A percentile compares a stretch with the other conserved stretches of the same genome.
These are phyloP conservation scores for Drosophila teissieri DNA, from an alignment of 1,140 invertebrate species.

Conservation along the genomic window DNA sequence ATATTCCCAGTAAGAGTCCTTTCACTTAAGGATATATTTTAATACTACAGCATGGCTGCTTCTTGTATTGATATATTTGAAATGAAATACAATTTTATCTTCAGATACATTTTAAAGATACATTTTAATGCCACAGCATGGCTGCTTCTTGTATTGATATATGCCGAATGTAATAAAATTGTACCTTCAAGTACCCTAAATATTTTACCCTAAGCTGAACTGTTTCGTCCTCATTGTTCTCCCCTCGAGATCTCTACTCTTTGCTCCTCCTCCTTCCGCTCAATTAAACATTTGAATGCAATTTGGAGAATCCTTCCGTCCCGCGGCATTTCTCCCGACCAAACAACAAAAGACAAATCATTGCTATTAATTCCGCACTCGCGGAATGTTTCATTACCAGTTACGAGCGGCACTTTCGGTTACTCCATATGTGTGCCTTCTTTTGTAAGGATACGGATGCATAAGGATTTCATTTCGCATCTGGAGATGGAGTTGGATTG, in stretches of 20 bases:
- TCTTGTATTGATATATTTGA: neutral
- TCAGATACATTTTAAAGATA: too few species aligned
- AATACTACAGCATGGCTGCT: neutral
- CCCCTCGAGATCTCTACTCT: neutral
- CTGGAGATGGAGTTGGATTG: slow-evolving; percentile 1
- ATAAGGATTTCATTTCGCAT: slow-evolving; percentile 15
- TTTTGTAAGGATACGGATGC: slow-evolving; percentile 16
- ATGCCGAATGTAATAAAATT: neutral
- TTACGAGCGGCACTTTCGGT: slow-evolving; percentile 28
- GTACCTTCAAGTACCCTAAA: slow-evolving; percentile 12
- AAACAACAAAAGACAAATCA: slow-evolving; percentile 82
- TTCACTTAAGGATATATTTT: neutral
- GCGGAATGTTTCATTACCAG: slow-evolving; percentile 83
- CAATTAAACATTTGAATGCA: slow-evolving; percentile 78
- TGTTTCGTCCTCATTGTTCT: slow-evolving; percentile 20
- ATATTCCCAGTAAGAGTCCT: too few species aligned
- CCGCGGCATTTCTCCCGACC: slow-evolving; percentile 20
- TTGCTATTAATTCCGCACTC: slow-evolving; percentile 80
- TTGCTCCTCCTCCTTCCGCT: slow-evolving; percentile 59
- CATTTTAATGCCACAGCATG: too few species aligned
- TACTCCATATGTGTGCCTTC: slow-evolving; percentile 30
- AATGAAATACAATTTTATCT: neutral
- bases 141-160: neutral
- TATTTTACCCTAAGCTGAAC: slow-evolving; percentile 4
- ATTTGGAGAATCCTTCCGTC: slow-evolving; percentile 46